Evolutionary conservation across 2,797 vertebrate species (phyloP), one percentile per base, ranked within the genome.

Genomic region (Eurystomus glaucurus): DNA sequence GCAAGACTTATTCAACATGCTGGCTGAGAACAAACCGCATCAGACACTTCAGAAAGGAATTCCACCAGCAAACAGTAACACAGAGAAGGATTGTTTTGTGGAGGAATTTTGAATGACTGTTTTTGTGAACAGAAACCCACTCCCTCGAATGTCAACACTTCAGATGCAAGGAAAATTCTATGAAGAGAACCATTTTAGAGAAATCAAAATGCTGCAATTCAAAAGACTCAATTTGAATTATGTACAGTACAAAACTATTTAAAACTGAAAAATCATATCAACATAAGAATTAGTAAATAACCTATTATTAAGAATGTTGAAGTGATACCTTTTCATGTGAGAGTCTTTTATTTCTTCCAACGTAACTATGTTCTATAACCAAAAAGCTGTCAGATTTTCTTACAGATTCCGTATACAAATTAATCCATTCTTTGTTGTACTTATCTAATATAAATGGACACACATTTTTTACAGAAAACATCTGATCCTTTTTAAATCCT

Each of bases 21-120:
- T 94, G 78, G 43, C 80, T 84, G 80, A 68, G 90, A 88, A 76
- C 76, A 96, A 90, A 78, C 66, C 1, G 1, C 91, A 93, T 28
- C 55, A 90, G 84, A 57, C n/a, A 14, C 75, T 85, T 71, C 66
- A 74, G 74, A 93, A 85, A 52, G 74, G 82, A 97, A 95, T 94
- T 90, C 74, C 94, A 90, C 9, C 81, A 90, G 75, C 82, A 48
- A 64, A 78, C 82, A 65, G 60, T 2, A 83, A 52, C 55, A 88
- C 89, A 96, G 87, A 91, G 75, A 33, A 75, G 41, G 16, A 43
- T 43, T 65, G 79, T 69, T 94, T 91, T 91, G 50, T 85, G 76
- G 50, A 80, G 52, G 61, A 93, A 81, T 95, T 85, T 58, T 95
- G 69, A 93, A 91, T 74, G 23, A 58, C 37, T 75, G 33, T 10